Conservation (phyloP, 2,888 invertebrate genomes). For the Alviniconcha strummeri region DNA sequence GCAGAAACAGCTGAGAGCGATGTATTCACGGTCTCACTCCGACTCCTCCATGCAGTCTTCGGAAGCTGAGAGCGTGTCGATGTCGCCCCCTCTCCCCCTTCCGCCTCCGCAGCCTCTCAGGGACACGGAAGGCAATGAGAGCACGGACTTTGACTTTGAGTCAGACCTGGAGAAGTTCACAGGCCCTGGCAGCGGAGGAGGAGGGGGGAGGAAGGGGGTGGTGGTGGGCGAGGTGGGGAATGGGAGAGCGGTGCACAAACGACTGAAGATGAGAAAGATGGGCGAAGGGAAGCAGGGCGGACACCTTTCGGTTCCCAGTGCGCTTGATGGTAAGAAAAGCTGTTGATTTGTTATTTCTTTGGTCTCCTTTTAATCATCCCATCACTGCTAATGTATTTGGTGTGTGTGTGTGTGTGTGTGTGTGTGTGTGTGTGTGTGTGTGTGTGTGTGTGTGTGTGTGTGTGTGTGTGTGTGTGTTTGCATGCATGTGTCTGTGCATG, state of each 20-base stretch:
- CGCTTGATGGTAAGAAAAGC: slow-evolving; percentile 1
- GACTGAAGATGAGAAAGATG: slow-evolving; percentile 7
- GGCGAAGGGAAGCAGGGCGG: neutral
- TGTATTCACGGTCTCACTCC: neutral
- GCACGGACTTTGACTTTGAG: slow-evolving; percentile 48
- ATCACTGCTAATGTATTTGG: neutral
- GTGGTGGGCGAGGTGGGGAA: neutral
- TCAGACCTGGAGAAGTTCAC: slow-evolving; percentile 46
- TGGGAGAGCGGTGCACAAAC: slow-evolving; percentile 24
- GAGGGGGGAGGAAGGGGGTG: slow-evolving; percentile 23
- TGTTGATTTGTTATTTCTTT: neutral
- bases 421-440: neutral
- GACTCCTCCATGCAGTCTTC: slow-evolving; percentile 30
- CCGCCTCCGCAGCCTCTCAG: neutral
- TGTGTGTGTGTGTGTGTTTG: neutral
- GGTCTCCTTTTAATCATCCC: neutral
- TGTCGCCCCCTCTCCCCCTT: neutral
- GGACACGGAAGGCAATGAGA: slow-evolving; percentile 33
- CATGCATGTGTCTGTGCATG: neutral
- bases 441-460: neutral
- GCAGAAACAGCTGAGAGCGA: neutral
- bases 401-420: neutral
- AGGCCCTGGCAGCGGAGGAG: slow-evolving; percentile 31
- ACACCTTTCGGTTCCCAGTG: neutral
- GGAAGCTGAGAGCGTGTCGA: slow-evolving; percentile 23